Evolutionary conservation across 1,140 invertebrate genomes (phyloP).

Genomic region (Caerostris darwini): DNA sequence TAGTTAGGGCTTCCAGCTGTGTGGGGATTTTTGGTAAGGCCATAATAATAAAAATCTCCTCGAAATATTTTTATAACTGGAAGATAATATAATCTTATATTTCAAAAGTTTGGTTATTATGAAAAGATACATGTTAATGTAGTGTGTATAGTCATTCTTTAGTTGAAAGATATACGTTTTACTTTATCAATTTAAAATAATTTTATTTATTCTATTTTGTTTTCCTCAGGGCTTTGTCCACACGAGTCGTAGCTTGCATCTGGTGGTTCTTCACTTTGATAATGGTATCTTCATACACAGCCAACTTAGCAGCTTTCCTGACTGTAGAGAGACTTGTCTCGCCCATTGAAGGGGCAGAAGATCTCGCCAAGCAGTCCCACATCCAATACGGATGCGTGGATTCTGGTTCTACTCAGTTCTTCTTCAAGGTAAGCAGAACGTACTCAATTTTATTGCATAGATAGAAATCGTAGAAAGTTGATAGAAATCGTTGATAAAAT

Average conservation of each 20-base stretch:
- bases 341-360: conserved; percentile 84
- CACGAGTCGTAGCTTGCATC: conserved; percentile 82
- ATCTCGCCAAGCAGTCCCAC: conserved; percentile 84
- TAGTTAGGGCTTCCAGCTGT: too few species aligned
- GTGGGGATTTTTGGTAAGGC: too few species aligned
- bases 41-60: too few species aligned
- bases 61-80: too few species aligned
- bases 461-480: too few species aligned
- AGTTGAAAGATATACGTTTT: too few species aligned
- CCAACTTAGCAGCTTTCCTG: conserved; percentile 85
- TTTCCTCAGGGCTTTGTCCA: conserved; percentile 81
- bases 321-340: conserved; percentile 85
- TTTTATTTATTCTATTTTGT: not conserved
- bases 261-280: conserved; percentile 86
- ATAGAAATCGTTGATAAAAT: too few species aligned
- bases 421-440: conserved; percentile 80
- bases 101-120: too few species aligned
- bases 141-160: too few species aligned
- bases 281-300: conserved; percentile 85
- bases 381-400: conserved; percentile 84
- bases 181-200: not conserved
- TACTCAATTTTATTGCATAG: too few species aligned
- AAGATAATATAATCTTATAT: too few species aligned
- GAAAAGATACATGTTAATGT: too few species aligned
- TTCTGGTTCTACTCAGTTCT: conserved; percentile 83